Conservation (phyloP, 2,797 vertebrate species). For the Denticeps clupeoides region DNA sequence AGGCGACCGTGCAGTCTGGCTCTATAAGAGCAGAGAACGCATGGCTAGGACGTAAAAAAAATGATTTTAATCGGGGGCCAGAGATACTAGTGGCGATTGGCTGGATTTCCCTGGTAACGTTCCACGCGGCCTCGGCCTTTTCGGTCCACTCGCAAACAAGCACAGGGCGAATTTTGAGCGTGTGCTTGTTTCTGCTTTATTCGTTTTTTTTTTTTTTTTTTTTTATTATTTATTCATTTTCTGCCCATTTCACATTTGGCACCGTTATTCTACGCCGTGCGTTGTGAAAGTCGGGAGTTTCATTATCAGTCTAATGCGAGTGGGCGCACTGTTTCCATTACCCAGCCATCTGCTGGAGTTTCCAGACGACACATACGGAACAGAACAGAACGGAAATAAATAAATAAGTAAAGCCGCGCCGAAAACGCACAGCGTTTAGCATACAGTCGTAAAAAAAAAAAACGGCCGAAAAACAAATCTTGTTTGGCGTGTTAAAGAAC, state of each 20-base stretch:
- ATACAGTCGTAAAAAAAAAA: too few relatives aligned
- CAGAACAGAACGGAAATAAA: background rate
- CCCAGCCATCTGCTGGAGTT: slow-evolving; percentile 15
- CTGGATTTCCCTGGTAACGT: background rate
- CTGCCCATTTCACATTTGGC: background rate
- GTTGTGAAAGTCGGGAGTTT: slow-evolving; percentile 17
- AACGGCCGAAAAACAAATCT: too few relatives aligned
- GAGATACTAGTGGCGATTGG: slow-evolving; percentile 8
- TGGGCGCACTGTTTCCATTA: slow-evolving; percentile 14
- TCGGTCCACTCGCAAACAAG: background rate
- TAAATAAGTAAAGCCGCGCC: background rate
- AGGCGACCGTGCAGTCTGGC: too few relatives aligned
- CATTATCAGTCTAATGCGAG: slow-evolving; percentile 20
- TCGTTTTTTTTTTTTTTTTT: background rate
- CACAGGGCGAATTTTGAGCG: background rate
- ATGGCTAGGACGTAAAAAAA: slow-evolving; percentile 1
- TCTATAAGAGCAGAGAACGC: too few relatives aligned
- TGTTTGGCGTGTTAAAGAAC: background rate
- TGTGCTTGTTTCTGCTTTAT: background rate
- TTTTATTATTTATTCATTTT: background rate
- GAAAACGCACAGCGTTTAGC: too few relatives aligned
- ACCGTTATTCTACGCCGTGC: slow-evolving; percentile 14
- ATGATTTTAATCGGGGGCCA: background rate
- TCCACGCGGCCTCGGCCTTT: background rate
- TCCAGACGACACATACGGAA: background rate